These are phyloP conservation scores for Microcebus griseorufus DNA, from an alignment of 2,113 vertebrate species.

Conservation along the genomic window DNA sequence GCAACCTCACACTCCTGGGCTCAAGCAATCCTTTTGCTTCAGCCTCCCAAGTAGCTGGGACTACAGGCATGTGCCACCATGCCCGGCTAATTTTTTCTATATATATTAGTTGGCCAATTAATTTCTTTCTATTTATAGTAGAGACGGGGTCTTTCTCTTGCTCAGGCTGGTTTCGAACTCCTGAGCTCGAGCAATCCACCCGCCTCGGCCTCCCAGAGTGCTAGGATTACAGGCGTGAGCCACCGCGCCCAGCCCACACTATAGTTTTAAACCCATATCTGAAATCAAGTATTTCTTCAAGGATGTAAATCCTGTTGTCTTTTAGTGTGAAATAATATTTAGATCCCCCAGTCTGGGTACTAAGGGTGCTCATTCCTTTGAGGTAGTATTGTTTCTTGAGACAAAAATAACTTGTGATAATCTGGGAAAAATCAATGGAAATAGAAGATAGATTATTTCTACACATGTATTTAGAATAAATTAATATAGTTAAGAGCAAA, in stretches of 20 bases:
- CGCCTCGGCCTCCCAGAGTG: no score
- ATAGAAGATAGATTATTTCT: neutral
- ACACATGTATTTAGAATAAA: neutral
- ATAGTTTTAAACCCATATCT: neutral
- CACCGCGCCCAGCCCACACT: neutral
- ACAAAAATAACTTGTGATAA: neutral
- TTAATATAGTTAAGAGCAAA: neutral
- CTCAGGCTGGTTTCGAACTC: no score
- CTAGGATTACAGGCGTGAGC: no score
- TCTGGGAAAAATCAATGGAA: neutral
- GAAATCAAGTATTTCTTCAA: neutral
- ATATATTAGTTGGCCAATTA: no score
- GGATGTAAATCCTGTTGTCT: neutral
- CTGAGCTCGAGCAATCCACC: no score
- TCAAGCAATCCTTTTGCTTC: no score
- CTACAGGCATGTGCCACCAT: no score
- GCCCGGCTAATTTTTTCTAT: no score
- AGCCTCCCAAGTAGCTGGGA: no score
- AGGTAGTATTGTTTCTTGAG: neutral
- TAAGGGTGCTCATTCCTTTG: neutral
- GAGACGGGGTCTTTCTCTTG: no score
- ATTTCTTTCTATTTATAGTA: no score
- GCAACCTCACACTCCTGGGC: no score
- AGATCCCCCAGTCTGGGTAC: neutral
- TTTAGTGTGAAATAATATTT: constrained; percentile 17